Base-by-base conservation (phyloP, 2,113 vertebrate genomes). In the Onychostoma macrolepis region DNA sequence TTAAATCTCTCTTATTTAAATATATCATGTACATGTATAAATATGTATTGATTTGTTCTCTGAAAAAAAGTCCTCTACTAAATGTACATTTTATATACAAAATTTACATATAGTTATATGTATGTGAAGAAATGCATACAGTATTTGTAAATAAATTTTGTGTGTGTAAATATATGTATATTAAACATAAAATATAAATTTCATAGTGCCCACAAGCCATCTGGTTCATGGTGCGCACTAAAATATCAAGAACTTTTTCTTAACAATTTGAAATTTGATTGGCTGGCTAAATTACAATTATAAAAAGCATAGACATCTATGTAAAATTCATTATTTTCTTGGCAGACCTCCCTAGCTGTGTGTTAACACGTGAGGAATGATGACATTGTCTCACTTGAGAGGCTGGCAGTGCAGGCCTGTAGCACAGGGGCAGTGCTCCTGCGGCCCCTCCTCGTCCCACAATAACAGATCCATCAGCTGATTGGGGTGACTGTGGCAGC, bases 371-470 rank as follows among this genome's bases (percentile, higher is more conserved):
- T 28, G 33, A 5, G 1, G 53, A 81, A 24, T 48, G 45, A 48
- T 48, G 50, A 53, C 19, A 6, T 0, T 2, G 74, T 8, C 92
- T 94, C 91, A 99, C 98, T 97, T 94, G 0, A 94, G 95, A 6
- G 93, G 91, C 41, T 96, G 96, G 91, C 98, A 99, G 86, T 94
- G 93, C 30, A 99, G 93, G 63, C 95, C 94, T 0, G 90, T 91
- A 0, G 93, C 93, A 87, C 98, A 99, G 0, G 97, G 97, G 38
- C 98, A 99, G 48, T 93, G 91, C 92, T 97, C 97, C 0, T 95
- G 90, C 0, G 95, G 97, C 0, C 96, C 96, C 0, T 97, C 97
- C 87, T 97, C 92, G 26, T 98, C 97, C 98, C 97, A 99, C 89
- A 96, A 95, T 92, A 99, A 95, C 53, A 99, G 94, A 84, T 97